Evolutionary conservation across 2,113 vertebrate species (phyloP).

Genomic region (Saimiri boliviensis): DNA sequence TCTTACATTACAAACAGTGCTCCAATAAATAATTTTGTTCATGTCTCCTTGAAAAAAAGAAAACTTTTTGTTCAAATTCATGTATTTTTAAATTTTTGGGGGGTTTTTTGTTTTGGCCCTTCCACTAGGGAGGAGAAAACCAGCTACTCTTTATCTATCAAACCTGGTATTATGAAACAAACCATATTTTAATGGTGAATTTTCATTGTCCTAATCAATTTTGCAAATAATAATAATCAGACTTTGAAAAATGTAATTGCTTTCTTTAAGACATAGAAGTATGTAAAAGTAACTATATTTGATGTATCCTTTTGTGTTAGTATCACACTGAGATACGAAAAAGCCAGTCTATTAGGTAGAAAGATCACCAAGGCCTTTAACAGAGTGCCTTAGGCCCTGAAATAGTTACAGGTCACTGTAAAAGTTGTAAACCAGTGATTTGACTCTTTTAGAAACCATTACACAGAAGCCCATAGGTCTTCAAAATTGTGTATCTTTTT

Average conservation of each 20-base stretch:
- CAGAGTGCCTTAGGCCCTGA: background rate
- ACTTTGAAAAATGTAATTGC: conserved; percentile 22
- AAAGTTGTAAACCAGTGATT: conserved; percentile 18
- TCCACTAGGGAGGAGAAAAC: background rate
- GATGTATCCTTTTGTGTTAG: conserved; percentile 25
- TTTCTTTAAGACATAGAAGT: background rate
- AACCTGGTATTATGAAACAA: conserved; percentile 6
- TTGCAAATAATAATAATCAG: background rate
- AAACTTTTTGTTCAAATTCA: background rate
- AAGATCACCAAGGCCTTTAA: background rate
- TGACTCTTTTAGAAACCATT: background rate
- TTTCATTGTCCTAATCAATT: background rate
- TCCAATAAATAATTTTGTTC: background rate
- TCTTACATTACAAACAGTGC: background rate
- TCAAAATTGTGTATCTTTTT: conserved; percentile 56
- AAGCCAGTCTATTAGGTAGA: background rate
- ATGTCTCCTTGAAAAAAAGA: background rate
- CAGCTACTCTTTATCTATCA: background rate
- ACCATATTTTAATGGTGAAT: background rate
- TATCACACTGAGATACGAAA: background rate
- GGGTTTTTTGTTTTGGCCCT: background rate
- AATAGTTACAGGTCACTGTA: background rate
- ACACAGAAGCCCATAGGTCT: background rate
- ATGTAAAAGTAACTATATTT: background rate
- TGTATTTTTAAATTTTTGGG: background rate